Evolutionary conservation across 2,888 invertebrate species (phyloP), one percentile per base, ranked within the genome.

Genomic region (Eupelmus urozonus): DNA sequence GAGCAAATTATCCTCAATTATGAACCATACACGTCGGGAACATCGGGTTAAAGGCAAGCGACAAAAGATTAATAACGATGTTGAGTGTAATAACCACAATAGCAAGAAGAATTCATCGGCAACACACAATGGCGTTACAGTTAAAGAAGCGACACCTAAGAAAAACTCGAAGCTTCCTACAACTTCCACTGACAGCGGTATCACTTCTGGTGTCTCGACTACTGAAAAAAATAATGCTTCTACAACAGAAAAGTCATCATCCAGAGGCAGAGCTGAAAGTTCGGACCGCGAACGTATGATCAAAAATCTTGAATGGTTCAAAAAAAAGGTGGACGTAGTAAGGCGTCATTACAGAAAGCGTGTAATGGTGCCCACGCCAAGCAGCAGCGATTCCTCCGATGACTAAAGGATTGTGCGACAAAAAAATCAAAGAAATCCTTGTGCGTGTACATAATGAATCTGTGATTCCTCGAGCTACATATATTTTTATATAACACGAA

Each of bases 161-260:
- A 85, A 85, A 57, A 84, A 82, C 60, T 80, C 62, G 0, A 69
- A 29, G 9, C 16, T 63, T 13, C n/a, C 20, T 9, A 49, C 27
- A 7, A 88, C 88, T 1, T 20, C 20, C 16, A 86, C 89, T 0
- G 90, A 90, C 76, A 89, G 89, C 75, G 90, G 89, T 5, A 87
- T 90, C 51, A 86, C 85, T 1, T 89, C 89, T 7, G 87, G 87
- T 13, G 80, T 88, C 9, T 89, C 89, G 1, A 87, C 88, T 0
- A 78, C 80, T 0, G 88, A 88, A 51, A 88, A 87, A 59, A 84
- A 79, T 69, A 29, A 42, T 23, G 16, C 16, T 0, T 89, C 89
- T 0, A 86, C 88, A 4, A 66, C 79, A 29, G 29, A 78, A 79
- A 60, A 59, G 29, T 55, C 66, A 9, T n/a, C 27, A 9, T 53